These are phyloP conservation scores for Acheta domesticus DNA, from an alignment of 2,888 invertebrate genomes.

Conservation along the genomic window DNA sequence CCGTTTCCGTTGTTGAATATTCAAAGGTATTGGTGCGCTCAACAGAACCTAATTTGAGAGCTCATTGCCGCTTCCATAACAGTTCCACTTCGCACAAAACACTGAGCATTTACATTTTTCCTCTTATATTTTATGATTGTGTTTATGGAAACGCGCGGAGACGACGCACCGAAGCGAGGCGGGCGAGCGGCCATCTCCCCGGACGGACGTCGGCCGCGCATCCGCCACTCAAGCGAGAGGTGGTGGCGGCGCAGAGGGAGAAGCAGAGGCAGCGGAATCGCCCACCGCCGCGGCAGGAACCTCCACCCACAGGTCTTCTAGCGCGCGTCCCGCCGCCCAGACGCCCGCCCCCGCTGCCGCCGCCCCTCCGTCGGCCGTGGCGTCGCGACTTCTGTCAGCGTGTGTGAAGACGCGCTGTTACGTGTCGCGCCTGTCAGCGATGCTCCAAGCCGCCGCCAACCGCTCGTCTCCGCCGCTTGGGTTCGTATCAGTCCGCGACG, in stretches of 20 bases:
- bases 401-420: no score
- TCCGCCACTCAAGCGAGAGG: background rate
- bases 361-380: no score
- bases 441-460: no score
- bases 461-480: no score
- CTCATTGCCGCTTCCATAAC: slow-evolving; percentile 18
- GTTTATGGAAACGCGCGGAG: background rate
- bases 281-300: no score
- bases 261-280: background rate
- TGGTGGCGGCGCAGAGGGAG: background rate
- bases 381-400: no score
- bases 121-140: slow-evolving; percentile 18
- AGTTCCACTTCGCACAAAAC: slow-evolving; percentile 18
- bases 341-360: no score
- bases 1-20: slow-evolving; percentile 18
- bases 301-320: no score
- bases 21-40: slow-evolving; percentile 18
- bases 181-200: background rate
- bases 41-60: slow-evolving; percentile 18
- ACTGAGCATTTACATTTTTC: slow-evolving; percentile 7
- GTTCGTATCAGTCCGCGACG: no score
- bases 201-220: no score
- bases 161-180: background rate
- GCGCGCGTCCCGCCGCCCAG: no score
- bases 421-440: no score